Evolutionary conservation across 2,888 invertebrate genomes (phyloP).

Genomic region (Nasonovia ribisnigri): DNA sequence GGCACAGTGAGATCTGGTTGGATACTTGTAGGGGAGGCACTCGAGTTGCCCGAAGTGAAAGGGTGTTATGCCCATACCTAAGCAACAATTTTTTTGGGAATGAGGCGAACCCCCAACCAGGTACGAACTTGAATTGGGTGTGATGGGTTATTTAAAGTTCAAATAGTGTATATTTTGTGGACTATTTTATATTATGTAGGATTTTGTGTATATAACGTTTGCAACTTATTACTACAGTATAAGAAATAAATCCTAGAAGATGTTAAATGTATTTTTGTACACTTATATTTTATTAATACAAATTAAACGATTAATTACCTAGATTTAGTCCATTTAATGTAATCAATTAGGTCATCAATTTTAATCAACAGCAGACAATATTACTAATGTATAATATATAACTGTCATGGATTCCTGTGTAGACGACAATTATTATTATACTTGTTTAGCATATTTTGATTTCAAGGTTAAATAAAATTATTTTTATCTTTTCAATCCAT

Average conservation of each 20-base stretch:
- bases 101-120: too few relatives aligned
- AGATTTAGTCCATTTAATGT: not conserved
- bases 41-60: not conserved
- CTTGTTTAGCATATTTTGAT: not conserved
- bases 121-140: too few relatives aligned
- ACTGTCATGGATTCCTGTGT: not conserved
- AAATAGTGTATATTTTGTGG: not conserved
- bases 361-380: not conserved
- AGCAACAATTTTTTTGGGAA: too few relatives aligned
- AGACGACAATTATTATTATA: not conserved
- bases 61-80: too few relatives aligned
- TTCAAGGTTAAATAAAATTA: not conserved
- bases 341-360: not conserved
- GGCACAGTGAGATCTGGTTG: not conserved
- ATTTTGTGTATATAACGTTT: not conserved
- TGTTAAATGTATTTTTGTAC: not conserved
- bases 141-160: not conserved
- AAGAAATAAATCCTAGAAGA: not conserved
- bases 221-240: not conserved
- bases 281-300: not conserved
- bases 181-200: not conserved
- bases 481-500: not conserved
- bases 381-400: not conserved
- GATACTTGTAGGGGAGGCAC: not conserved
- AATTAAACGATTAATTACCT: not conserved